A percentile compares a stretch with the other conserved stretches of the same genome.
These are phyloP conservation scores for Drosophila ezoana DNA, from an alignment of 2,888 invertebrate species.

Conservation along the genomic window DNA sequence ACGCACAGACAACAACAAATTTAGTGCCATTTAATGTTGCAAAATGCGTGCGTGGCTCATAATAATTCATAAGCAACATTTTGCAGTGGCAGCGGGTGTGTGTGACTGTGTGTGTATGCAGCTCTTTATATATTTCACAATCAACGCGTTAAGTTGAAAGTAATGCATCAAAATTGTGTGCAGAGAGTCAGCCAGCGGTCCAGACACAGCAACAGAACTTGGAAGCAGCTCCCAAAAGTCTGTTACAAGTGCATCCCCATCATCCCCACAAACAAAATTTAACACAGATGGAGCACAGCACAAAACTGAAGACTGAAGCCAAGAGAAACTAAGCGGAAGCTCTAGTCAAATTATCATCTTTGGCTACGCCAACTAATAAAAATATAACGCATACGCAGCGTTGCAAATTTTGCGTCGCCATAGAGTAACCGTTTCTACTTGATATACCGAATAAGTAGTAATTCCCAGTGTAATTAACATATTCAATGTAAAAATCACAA, in stretches of 20 bases:
- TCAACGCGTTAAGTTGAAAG: conserved; percentile 79
- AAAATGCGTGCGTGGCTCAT: conserved; percentile 77
- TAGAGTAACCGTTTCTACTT: background rate
- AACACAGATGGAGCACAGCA: conserved; percentile 66
- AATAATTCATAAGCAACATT: conserved; percentile 81
- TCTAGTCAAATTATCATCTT: conserved; percentile 12
- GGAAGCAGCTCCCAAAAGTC: conserved; percentile 4
- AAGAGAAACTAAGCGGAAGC: conserved; percentile 10
- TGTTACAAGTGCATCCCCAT: background rate
- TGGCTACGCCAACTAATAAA: background rate
- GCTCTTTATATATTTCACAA: conserved; percentile 61
- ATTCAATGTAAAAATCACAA: too few species aligned
- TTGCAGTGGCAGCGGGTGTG: conserved; percentile 56
- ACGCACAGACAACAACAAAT: conserved; percentile 72
- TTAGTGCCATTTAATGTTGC: conserved; percentile 80
- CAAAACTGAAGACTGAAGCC: conserved; percentile 14
- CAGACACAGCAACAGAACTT: conserved; percentile 16
- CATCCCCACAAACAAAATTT: conserved; percentile 15
- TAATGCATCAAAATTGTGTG: conserved; percentile 72
- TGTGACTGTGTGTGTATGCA: conserved; percentile 27
- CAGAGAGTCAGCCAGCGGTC: conserved; percentile 16
- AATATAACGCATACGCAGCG: conserved; percentile 12
- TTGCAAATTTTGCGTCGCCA: background rate
- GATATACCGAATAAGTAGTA: too few species aligned
- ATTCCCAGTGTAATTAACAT: too few species aligned